Conservation (phyloP, 64 coral and sea anemone genomes). For the Montipora cactus region DNA sequence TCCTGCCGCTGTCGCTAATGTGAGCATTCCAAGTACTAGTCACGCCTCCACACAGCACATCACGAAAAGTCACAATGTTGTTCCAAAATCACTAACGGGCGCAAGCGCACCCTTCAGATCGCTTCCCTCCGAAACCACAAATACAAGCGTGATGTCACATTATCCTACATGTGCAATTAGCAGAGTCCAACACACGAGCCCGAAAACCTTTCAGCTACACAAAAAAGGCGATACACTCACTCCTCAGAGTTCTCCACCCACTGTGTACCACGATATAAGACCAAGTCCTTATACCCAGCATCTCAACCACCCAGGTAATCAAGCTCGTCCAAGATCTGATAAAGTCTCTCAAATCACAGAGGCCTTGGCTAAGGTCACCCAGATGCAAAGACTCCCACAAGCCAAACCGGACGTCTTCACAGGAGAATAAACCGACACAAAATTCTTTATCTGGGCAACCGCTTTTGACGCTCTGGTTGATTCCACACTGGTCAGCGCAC, state of each 20-base stretch:
- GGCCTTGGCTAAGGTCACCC: slow-evolving; percentile 63
- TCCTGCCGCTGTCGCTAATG: not conserved
- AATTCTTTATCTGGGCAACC: slow-evolving; percentile 84
- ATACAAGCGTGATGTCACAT: not conserved
- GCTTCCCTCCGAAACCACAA: not conserved
- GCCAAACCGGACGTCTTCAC: slow-evolving; percentile 79
- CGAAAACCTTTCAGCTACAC: not conserved
- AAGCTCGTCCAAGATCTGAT: not conserved
- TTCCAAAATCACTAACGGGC: not conserved
- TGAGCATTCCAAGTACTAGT: not conserved
- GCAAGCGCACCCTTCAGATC: not conserved
- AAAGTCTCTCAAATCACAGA: slow-evolving; percentile 35
- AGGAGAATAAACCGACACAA: slow-evolving; percentile 56
- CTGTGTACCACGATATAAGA: not conserved
- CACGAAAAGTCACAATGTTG: not conserved
- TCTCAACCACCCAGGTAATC: not conserved
- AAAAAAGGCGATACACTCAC: not conserved
- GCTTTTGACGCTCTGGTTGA: slow-evolving; percentile 77
- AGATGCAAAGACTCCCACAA: slow-evolving; percentile 72
- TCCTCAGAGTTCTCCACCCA: slow-evolving; percentile 8
- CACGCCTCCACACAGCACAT: not conserved
- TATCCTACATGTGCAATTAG: not conserved
- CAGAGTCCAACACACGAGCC: not conserved
- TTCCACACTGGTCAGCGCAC: slow-evolving; percentile 54
- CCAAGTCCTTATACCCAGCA: not conserved